Evolutionary conservation across 2,797 vertebrate genomes (phyloP).

Genomic region (Psittacula echo): DNA sequence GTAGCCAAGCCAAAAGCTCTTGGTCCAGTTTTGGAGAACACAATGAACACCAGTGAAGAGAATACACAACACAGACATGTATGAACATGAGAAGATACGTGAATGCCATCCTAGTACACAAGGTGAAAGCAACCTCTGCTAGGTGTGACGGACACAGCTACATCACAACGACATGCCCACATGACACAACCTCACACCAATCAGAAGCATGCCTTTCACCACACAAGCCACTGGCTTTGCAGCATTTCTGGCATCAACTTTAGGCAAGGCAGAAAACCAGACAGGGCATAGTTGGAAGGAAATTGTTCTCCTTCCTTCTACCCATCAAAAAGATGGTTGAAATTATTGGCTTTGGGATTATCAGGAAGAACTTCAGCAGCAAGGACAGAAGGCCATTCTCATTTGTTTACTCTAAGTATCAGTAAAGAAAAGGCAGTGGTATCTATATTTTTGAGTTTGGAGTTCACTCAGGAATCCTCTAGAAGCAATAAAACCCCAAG

Average conservation of each 20-base stretch:
- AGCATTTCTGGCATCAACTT: rapidly evolving
- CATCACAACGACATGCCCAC: no score
- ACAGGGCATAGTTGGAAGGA: background rate
- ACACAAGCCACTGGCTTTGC: rapidly evolving
- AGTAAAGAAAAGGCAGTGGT: background rate
- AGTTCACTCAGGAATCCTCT: background rate
- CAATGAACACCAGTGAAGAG: background rate
- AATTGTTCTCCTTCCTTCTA: background rate
- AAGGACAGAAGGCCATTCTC: background rate
- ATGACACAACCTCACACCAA: rapidly evolving
- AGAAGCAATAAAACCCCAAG: background rate
- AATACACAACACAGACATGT: background rate
- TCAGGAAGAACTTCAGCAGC: background rate
- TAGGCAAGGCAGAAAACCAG: background rate
- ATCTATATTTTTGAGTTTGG: background rate
- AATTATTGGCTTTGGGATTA: background rate
- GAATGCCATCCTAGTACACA: background rate
- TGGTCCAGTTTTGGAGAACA: background rate
- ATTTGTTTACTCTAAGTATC: background rate
- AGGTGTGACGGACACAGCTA: background rate
- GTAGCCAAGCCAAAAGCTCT: background rate
- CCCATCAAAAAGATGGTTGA: background rate
- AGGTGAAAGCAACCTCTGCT: background rate
- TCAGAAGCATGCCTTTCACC: background rate
- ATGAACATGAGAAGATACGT: rapidly evolving